phyloP scores from a whole-genome alignment of 2,113 vertebrate species.

The Cottus gobio region DNA sequence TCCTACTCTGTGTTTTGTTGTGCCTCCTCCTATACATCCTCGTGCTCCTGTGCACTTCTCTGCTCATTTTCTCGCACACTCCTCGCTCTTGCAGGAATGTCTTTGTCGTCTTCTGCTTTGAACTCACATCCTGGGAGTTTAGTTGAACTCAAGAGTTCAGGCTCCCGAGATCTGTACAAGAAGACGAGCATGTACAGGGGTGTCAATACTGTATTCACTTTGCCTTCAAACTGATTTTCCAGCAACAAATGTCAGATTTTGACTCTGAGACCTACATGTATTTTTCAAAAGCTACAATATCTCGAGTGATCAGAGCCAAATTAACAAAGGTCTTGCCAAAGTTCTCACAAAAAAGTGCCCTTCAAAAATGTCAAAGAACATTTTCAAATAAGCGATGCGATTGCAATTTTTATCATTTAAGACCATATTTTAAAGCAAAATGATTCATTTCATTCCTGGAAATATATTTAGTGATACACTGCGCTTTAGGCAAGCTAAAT shows the following conservation, averaged over 20 bases:
- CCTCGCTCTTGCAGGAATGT: slow-evolving; percentile 9
- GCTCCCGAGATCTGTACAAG: background rate
- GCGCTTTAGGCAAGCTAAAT: too few species aligned
- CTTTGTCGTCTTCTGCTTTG: background rate
- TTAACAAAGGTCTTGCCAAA: background rate
- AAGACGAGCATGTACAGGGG: background rate
- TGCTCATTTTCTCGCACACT: slow-evolving; percentile 15
- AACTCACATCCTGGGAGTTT: background rate
- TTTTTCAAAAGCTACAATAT: background rate
- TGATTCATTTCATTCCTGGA: background rate
- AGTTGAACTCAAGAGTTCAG: background rate
- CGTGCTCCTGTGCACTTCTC: background rate
- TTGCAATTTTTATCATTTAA: background rate
- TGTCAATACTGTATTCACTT: background rate
- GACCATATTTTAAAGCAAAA: background rate
- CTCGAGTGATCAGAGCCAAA: background rate
- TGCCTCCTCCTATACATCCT: background rate
- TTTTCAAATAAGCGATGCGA: background rate
- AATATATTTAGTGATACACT: background rate
- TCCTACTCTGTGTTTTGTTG: slow-evolving; percentile 8
- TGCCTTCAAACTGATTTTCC: background rate
- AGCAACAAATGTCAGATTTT: background rate
- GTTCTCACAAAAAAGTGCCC: background rate
- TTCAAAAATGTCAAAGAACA: background rate
- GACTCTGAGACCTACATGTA: background rate